A percentile compares a stretch with the other conserved stretches of the same genome.
phyloP scores from a whole-genome alignment of 2,113 vertebrate genomes.

The Phyllostomus hastatus region DNA sequence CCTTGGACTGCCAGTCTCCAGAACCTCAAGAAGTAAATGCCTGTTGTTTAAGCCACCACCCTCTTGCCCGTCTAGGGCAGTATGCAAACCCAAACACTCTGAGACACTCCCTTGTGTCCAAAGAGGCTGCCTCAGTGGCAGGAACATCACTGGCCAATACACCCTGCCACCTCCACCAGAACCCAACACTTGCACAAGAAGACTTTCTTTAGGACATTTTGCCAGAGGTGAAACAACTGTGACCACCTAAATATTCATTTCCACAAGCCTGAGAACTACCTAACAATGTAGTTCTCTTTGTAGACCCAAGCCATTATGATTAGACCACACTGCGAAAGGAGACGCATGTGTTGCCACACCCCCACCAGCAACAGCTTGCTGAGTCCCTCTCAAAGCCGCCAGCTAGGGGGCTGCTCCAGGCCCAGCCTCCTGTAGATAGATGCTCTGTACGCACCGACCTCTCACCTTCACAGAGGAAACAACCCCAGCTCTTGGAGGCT shows the following conservation, averaged over 20 bases:
- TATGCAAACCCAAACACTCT: background rate
- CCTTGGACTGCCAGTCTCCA: background rate
- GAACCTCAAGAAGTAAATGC: background rate
- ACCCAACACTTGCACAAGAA: background rate
- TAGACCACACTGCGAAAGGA: background rate
- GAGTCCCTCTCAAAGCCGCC: background rate
- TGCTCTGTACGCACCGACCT: background rate
- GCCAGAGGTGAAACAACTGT: background rate
- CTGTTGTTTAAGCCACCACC: background rate
- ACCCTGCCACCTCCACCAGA: background rate
- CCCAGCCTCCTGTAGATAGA: background rate
- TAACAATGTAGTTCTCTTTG: background rate
- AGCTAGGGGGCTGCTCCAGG: background rate
- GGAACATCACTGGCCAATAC: background rate
- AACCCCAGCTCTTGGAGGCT: background rate
- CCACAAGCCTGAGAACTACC: background rate
- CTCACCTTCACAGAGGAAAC: background rate
- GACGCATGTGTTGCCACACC: rapidly evolving
- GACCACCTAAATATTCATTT: background rate
- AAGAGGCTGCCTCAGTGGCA: background rate
- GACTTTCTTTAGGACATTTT: background rate
- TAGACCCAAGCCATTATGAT: background rate
- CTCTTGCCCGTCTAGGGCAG: background rate
- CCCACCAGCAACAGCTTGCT: background rate
- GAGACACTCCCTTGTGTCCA: background rate